Evolutionary conservation across 2,113 vertebrate genomes (phyloP), one percentile per base, ranked within the genome.

Genomic region (Solea solea): DNA sequence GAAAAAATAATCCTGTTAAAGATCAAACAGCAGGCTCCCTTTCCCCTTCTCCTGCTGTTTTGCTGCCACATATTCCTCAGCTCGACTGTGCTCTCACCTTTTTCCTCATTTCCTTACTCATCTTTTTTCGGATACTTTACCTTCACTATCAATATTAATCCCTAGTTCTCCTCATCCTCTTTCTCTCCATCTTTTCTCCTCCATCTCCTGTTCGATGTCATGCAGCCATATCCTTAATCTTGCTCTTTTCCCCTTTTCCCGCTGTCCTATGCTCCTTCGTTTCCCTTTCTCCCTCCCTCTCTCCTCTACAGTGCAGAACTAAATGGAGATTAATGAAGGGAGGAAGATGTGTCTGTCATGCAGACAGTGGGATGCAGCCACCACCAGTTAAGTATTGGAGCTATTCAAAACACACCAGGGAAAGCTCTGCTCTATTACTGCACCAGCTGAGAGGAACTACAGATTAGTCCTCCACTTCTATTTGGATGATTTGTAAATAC

Each of bases 241-340:
- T 48, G 61, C 63, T 44, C 64, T 71, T 70, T 72, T 73, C 73
- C 78, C 60, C 45, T 48, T 14, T 61, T 72, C 49, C 12, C 55
- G 71, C 71, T 72, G 62, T 78, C 77, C 64, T 42, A 42, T 9
- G 49, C 68, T 81, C 62, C 13, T 72, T 69, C 61, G 28, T 51
- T 14, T 28, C 82, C 68, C 74, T 46, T 11, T 41, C 78, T 78
- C 56, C 46, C 48, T 58, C 55, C 80, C 72, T 42, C 71, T 56
- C 52, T 76, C 62, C 68, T 61, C 81, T 86, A 82, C 65, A 81
- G 82, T 80, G 86, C 85, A 91, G 90, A 91, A 90, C 89, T 90
- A 92, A 92, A 91, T 86, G 78, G 85, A 91, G 90, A 92, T 91
- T 91, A 90, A 92, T 90, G 90, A 90, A 87, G 80, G 88, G 82